Percentiles rank a stretch among this genome's conserved stretches.
Conservation (phyloP, 2,797 vertebrate genomes). For the Clarias fuscus region DNA sequence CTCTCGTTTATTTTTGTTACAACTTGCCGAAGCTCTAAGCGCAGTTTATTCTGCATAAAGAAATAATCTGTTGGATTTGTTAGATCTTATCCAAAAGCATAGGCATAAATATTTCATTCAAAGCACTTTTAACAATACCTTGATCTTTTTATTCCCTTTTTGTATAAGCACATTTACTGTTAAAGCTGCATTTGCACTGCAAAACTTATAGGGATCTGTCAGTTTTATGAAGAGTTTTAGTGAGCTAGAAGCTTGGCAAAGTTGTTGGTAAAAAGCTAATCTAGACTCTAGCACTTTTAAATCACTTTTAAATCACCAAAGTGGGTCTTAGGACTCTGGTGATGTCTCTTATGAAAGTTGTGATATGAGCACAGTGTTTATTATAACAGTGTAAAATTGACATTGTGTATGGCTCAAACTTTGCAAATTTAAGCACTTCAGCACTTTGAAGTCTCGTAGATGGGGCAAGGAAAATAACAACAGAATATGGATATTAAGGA, state of each 20-base stretch:
- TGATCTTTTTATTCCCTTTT: not conserved
- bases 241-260: conserved; percentile 56
- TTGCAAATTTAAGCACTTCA: conserved; percentile 15
- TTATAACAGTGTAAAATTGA: conserved; percentile 11
- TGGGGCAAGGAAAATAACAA: not conserved
- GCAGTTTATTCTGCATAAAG: not conserved
- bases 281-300: conserved; percentile 59
- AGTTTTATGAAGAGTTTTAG: conserved; percentile 71
- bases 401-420: not conserved
- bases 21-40: conserved; percentile 11
- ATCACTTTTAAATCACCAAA: conserved; percentile 50
- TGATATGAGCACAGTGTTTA: conserved; percentile 10
- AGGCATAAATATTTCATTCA: conserved; percentile 21
- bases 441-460: not conserved
- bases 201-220: conserved; percentile 62
- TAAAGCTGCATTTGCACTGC: conserved; percentile 25
- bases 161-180: conserved; percentile 35
- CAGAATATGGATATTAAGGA: not conserved
- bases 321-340: conserved; percentile 50
- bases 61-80: not conserved
- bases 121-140: conserved; percentile 22
- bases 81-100: not conserved
- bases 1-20: not conserved
- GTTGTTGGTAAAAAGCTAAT: conserved; percentile 65
- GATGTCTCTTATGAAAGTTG: conserved; percentile 26